Conservation (phyloP, 53 echinoderm and acorn worm genomes). For the Astropecten irregularis region DNA sequence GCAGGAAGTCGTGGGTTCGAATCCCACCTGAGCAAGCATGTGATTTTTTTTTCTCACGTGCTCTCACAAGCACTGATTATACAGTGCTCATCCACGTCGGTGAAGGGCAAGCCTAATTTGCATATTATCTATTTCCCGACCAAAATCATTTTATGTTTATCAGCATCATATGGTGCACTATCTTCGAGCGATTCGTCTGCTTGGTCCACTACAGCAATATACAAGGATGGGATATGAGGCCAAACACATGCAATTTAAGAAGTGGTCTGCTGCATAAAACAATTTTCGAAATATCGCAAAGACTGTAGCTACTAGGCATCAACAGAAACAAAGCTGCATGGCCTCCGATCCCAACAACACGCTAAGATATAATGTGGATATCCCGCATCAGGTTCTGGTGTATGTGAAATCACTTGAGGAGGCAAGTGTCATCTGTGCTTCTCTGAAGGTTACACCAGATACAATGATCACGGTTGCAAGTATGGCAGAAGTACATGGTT, state of each 20-base stretch:
- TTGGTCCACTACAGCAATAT: conserved; percentile 45
- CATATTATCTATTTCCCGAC: no score
- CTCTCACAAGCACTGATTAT: no score
- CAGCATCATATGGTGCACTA: conserved; percentile 67
- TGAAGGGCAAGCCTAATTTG: no score
- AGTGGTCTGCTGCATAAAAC: conserved; percentile 40
- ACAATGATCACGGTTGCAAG: neutral
- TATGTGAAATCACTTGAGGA: neutral
- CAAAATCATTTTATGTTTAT: no score
- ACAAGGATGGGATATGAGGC: conserved; percentile 42
- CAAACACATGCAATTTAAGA: conserved; percentile 56
- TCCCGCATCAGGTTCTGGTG: conserved; percentile 18
- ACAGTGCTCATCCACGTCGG: no score
- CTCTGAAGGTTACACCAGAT: neutral
- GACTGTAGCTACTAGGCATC: conserved; percentile 50
- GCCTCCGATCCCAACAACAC: neutral
- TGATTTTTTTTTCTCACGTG: no score
- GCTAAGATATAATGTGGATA: conserved; percentile 3
- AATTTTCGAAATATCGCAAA: conserved; percentile 55
- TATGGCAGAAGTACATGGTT: neutral
- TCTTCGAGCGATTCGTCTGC: neutral
- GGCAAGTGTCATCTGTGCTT: neutral
- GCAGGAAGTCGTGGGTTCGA: no score
- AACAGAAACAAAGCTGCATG: conserved; percentile 8
- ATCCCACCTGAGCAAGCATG: no score